phyloP scores from a whole-genome alignment of 1,140 invertebrate species.

The Heliconius hewitsoni region DNA sequence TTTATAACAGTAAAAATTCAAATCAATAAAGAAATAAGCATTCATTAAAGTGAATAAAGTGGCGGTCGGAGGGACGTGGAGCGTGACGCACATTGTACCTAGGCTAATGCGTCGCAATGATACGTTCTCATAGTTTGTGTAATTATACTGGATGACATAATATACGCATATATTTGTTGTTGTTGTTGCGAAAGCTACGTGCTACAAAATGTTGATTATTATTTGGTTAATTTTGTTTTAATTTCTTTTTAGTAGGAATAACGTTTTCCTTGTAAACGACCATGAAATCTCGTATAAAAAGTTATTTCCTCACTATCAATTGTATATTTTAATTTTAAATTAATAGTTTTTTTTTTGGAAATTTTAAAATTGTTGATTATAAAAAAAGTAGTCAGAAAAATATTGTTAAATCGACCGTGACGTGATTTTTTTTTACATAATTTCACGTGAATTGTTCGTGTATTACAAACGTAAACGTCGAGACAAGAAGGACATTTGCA shows the following conservation, averaged over 20 bases:
- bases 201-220: background rate
- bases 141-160: conserved; percentile 22
- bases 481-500: conserved; percentile 27
- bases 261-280: background rate
- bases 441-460: conserved; percentile 9
- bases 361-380: background rate
- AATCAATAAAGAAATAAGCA: background rate
- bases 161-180: conserved; percentile 5
- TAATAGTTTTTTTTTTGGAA: background rate
- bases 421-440: background rate
- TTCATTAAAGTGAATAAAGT: background rate
- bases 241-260: too few relatives aligned
- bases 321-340: background rate
- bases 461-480: conserved; percentile 10
- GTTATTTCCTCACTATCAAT: background rate
- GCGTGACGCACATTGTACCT: conserved; percentile 22
- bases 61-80: background rate
- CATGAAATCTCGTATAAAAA: background rate
- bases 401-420: background rate
- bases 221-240: background rate
- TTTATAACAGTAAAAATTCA: background rate
- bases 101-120: conserved; percentile 25
- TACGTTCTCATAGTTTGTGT: conserved; percentile 31
- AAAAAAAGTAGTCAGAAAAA: background rate
- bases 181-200: background rate